Base-by-base conservation (phyloP, 2,113 vertebrate species). In the Anguilla rostrata region DNA sequence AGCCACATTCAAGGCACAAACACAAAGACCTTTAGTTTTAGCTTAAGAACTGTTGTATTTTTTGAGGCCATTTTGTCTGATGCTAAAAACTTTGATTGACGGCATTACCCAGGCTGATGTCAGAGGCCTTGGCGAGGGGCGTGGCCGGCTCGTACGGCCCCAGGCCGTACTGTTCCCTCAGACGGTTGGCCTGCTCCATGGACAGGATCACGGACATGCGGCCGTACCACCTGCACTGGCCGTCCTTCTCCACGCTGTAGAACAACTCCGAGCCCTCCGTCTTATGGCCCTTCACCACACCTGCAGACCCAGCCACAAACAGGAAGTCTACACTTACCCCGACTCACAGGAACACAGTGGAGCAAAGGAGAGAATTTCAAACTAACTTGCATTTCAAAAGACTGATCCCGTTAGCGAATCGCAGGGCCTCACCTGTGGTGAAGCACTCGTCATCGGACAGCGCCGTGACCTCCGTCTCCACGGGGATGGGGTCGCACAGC, bases 381-480 rank as follows among this genome's bases (percentile, higher is more conserved):
- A 82, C 18, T 53, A 39, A 84, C 1, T 1, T 12, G 11, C 49
- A 53, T 14, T 53, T 53, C 49, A 53, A 53, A 53, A 53, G 7
- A 53, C 49, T 53, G 49, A 53, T 53, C 49, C 49, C 49, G 57
- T 60, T 60, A 60, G 14, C 12, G 14, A 14, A 14, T 5, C 57
- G 57, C 57, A n/a, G 2, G 11, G 12, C 18, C 86, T 84, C 93
- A 99, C 98, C 98, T 90, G 97, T 96, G 81, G 97, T 98, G 89
- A 99, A 99, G 92, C 97, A 99, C 90, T 99, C 97, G 6, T 99
- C 97, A 86, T 99, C 97, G 0, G 98, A 98, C 86, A 99, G 96
- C 0, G 98, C 98, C 0, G 98, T 99, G 91, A 99, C 98, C 91
- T 99, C 98, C 0, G 98, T 98, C 86, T 98, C 97, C 94, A 97